phyloP scores from a whole-genome alignment of 1,140 invertebrate species.

The Euwallacea fornicatus region DNA sequence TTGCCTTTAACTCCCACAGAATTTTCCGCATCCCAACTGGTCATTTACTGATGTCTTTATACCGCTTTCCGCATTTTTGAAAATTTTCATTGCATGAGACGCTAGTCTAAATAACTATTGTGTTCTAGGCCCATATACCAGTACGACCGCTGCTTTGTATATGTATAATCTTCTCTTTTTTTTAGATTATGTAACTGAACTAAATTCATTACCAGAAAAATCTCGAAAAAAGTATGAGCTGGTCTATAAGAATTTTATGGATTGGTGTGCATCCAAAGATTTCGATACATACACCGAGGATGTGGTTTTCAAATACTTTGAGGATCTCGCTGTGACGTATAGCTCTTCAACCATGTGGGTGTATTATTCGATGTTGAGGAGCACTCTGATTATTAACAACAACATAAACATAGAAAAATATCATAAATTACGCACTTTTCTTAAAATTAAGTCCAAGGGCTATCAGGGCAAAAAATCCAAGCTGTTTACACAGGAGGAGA shows the following conservation, averaged over 20 bases:
- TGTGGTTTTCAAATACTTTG: constrained; percentile 44
- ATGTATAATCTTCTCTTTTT: no score
- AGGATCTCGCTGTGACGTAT: constrained; percentile 38
- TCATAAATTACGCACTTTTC: constrained; percentile 19
- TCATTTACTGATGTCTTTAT: no score
- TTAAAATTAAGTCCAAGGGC: constrained; percentile 33
- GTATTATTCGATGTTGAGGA: constrained; percentile 43
- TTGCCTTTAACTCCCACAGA: no score
- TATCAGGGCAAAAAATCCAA: constrained; percentile 39
- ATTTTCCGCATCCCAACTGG: no score
- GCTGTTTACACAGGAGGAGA: constrained; percentile 33
- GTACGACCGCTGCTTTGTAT: no score
- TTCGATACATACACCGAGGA: constrained; percentile 41
- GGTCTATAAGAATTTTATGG: constrained; percentile 32
- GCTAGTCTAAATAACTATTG: no score
- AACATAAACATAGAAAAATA: constrained; percentile 37
- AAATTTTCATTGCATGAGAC: no score
- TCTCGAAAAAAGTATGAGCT: constrained; percentile 32
- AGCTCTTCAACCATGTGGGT: constrained; percentile 45
- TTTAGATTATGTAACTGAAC: background rate
- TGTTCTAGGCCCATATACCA: background rate
- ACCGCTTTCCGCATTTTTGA: no score
- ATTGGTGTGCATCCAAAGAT: constrained; percentile 31
- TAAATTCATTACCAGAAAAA: constrained; percentile 27
- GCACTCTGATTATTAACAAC: constrained; percentile 34